Conservation (phyloP, 2,888 invertebrate species). For the Cheilosia pagana region DNA sequence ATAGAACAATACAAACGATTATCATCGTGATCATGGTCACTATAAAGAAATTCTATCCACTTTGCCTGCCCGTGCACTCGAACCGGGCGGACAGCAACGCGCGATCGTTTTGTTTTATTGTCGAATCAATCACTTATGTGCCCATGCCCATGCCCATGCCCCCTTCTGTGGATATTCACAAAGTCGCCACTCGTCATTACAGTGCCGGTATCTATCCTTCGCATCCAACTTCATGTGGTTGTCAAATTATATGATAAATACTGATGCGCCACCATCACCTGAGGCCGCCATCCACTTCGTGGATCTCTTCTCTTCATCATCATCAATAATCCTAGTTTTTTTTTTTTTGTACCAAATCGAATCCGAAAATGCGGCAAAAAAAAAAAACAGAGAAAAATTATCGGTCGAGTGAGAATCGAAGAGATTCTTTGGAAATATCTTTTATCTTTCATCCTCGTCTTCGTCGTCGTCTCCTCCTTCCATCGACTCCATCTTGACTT, state of each 20-base stretch:
- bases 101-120: constrained; percentile 68
- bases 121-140: constrained; percentile 66
- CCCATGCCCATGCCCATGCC: constrained; percentile 14
- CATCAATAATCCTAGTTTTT: constrained; percentile 63
- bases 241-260: constrained; percentile 75
- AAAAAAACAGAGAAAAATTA: not conserved
- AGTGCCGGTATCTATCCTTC: constrained; percentile 47
- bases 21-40: constrained; percentile 68
- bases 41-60: constrained; percentile 37
- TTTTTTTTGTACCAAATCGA: constrained; percentile 52
- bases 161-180: constrained; percentile 32
- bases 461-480: not conserved
- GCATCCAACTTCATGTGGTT: constrained; percentile 28
- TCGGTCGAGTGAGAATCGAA: constrained; percentile 32
- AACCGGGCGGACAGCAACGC: constrained; percentile 17
- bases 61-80: constrained; percentile 52
- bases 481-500: constrained; percentile 48
- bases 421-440: constrained; percentile 43
- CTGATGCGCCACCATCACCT: constrained; percentile 71
- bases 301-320: constrained; percentile 58
- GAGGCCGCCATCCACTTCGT: constrained; percentile 55
- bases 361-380: constrained; percentile 13
- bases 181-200: constrained; percentile 65
- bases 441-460: constrained; percentile 22
- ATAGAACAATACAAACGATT: constrained; percentile 71